Evolutionary conservation across 2,888 invertebrate genomes (phyloP), one percentile per base, ranked within the genome.

Genomic region (Pyrgus malvae): DNA sequence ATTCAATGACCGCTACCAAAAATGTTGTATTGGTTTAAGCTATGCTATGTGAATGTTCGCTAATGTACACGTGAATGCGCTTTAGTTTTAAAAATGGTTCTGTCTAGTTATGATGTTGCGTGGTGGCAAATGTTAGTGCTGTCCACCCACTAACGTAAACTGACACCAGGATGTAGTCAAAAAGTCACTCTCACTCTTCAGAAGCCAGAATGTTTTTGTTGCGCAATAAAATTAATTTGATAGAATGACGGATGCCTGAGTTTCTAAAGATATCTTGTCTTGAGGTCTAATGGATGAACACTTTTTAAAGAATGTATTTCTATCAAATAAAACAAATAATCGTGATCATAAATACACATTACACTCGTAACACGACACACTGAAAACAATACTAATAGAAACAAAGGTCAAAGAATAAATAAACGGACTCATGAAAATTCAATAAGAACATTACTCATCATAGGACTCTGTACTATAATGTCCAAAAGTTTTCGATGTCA

Each of bases 331-430:
- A n/a, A 9, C 5, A 40, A 19, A 31, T 35, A 21, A 11, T 3
- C 9, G 31, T 83, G 80, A 83, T 64, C 81, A 84, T 59, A 61
- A n/a, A n/a, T n/a, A n/a, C n/a, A n/a, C n/a, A n/a, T n/a, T n/a
- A n/a, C n/a, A n/a, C n/a, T n/a, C n/a, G n/a, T 59, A 63, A 63
- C 59, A 64, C 64, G 67, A 67, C 65, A 70, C 67, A 65, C 5
- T 29, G n/a, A 65, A 74, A 74, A 80, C 79, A 84, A 83, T 78
- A 61, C 67, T 60, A 67, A 44, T 72, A 70, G 64, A 72, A 72
- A 74, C 79, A 83, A 79, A 81, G 84, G 83, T 85, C 78, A 81
- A 68, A 67, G 75, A 70, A 76, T 75, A 78, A 80, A 80, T 79
- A 76, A 74, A 70, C 67, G 68, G 68, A 68, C 56, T 70, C 74